Conservation (phyloP, 2,888 invertebrate species). For the Limnephilus marmoratus region DNA sequence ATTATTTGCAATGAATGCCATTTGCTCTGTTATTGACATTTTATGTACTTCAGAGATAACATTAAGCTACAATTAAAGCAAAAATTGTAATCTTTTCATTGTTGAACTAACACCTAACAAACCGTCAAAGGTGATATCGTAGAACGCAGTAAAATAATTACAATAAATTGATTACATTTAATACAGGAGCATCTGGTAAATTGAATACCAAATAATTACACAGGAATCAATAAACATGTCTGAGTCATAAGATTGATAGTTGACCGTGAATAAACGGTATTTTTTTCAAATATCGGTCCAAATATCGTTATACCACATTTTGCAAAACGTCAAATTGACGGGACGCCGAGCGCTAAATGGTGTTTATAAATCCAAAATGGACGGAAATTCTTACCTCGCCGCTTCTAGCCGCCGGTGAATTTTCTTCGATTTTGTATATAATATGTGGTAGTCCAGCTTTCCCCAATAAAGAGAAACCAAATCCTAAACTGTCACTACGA, state of each 20-base stretch:
- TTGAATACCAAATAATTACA: neutral
- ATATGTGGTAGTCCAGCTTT: constrained; percentile 95
- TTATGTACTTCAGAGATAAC: neutral
- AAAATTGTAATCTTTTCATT: neutral
- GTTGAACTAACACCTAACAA: neutral
- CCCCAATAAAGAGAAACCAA: constrained; percentile 93
- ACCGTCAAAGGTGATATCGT: neutral
- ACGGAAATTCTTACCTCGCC: constrained; percentile 83
- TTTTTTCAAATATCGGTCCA: constrained; percentile 12
- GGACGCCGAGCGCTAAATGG: constrained; percentile 58
- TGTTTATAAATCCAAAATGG: constrained; percentile 63
- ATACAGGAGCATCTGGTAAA: neutral
- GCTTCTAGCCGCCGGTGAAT: constrained; percentile 94
- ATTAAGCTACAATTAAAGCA: neutral
- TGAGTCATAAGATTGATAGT: neutral
- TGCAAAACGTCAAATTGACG: constrained; percentile 64
- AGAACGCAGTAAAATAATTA: constrained; percentile 27
- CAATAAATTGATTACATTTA: constrained; percentile 36
- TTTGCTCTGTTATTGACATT: constrained; percentile 2
- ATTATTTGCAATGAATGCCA: constrained; percentile 5
- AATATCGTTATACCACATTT: constrained; percentile 50
- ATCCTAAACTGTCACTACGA: constrained; percentile 91
- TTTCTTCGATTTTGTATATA: constrained; percentile 94
- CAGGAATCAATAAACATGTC: neutral
- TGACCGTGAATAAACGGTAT: neutral